These are phyloP conservation scores for Oligia strigilis DNA, from an alignment of 2,888 invertebrate genomes.

Conservation along the genomic window DNA sequence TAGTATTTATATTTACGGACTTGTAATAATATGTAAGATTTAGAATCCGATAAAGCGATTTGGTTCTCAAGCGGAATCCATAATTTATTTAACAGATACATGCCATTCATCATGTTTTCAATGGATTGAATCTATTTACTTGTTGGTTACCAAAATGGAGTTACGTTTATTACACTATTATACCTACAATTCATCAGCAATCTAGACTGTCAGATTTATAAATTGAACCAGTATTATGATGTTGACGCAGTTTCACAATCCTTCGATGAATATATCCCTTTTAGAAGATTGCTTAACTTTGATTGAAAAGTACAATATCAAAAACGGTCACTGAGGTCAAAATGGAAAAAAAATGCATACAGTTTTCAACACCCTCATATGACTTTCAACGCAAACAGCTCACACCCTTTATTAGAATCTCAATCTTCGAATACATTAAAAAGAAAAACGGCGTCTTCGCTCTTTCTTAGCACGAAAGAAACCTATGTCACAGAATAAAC, in stretches of 20 bases:
- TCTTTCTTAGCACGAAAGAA: slow-evolving; percentile 53
- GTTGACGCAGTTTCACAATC: slow-evolving; percentile 2
- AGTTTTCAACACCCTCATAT: not conserved
- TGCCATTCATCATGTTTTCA: slow-evolving; percentile 31
- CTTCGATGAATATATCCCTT: not conserved
- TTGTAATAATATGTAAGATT: slow-evolving; percentile 6
- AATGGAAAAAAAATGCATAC: not conserved
- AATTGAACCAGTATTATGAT: slow-evolving; percentile 18
- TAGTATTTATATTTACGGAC: not conserved
- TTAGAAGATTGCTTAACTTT: not conserved
- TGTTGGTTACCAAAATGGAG: slow-evolving; percentile 16
- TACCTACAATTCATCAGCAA: slow-evolving; percentile 12
- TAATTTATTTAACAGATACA: slow-evolving; percentile 32
- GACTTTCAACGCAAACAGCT: slow-evolving; percentile 23
- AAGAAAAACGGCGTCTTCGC: slow-evolving; percentile 52
- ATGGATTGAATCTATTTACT: slow-evolving; percentile 12
- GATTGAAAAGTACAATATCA: not conserved
- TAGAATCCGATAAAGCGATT: slow-evolving; percentile 1
- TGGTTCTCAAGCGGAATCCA: slow-evolving; percentile 24
- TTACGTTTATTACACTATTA: slow-evolving; percentile 23
- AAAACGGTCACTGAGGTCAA: slow-evolving; percentile 5
- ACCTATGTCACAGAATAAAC: slow-evolving; percentile 54
- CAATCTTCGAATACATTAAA: slow-evolving; percentile 49
- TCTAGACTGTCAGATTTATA: slow-evolving; percentile 7
- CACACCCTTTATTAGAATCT: slow-evolving; percentile 38